phyloP scores from a whole-genome alignment of 2,888 invertebrate genomes.

The Spialia ferax region DNA sequence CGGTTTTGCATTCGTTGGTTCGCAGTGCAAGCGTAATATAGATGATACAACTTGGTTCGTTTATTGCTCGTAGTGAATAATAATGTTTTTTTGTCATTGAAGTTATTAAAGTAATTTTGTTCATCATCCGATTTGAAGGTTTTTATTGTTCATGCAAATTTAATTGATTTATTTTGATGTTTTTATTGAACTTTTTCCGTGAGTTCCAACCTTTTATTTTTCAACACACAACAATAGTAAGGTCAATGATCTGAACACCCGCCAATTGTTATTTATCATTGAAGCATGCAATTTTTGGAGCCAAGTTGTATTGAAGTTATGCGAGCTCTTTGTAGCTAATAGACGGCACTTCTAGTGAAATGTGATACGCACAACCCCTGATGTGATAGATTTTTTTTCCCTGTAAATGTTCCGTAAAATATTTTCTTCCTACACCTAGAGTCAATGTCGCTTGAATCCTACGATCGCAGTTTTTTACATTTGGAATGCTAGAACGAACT shows the following conservation, averaged over 20 bases:
- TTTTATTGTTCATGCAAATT: conserved; percentile 13
- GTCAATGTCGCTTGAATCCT: conserved; percentile 19
- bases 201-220: neutral
- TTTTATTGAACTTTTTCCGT: neutral
- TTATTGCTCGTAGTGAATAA: conserved; percentile 10
- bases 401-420: neutral
- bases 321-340: conserved; percentile 25
- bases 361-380: conserved; percentile 46
- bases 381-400: neutral
- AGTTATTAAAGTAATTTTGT: neutral
- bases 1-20: conserved; percentile 2
- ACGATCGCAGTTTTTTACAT: neutral
- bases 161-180: neutral
- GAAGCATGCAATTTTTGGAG: conserved; percentile 4
- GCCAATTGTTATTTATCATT: neutral
- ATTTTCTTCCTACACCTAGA: neutral
- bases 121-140: neutral
- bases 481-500: neutral
- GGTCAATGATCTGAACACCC: neutral
- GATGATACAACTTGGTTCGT: conserved; percentile 31
- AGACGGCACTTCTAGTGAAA: conserved; percentile 47
- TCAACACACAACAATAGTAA: conserved; percentile 11
- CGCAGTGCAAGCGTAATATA: neutral
- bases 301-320: conserved; percentile 28
- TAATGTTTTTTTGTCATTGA: neutral